A percentile compares a stretch with the other conserved stretches of the same genome.
Evolutionary conservation across 2,113 vertebrate species (phyloP).

Genomic region (Bubo bubo): DNA sequence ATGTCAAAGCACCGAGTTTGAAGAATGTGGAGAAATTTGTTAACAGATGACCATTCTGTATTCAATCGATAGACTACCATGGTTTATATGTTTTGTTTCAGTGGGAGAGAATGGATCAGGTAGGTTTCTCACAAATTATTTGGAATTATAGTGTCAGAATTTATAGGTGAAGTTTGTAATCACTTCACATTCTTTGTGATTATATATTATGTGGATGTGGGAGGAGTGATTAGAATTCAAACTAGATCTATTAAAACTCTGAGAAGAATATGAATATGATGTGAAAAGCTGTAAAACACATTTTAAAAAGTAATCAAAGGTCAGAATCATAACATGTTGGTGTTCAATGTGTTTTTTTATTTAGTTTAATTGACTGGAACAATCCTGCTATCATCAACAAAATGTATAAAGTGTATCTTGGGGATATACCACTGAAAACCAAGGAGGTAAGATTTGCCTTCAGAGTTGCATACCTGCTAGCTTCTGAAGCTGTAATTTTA

Average conservation of each 20-base stretch:
- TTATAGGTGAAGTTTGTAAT: background rate
- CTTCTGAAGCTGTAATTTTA: background rate
- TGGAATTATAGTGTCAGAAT: background rate
- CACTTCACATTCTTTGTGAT: background rate
- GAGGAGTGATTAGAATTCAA: background rate
- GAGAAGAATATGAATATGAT: background rate
- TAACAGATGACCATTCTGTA: background rate
- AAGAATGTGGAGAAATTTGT: background rate
- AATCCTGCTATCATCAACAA: conserved; percentile 94
- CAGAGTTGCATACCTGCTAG: background rate
- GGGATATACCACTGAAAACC: conserved; percentile 96
- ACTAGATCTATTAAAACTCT: background rate
- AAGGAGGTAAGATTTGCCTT: conserved; percentile 85
- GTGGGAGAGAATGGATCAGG: background rate
- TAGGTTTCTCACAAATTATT: background rate
- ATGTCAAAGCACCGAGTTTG: background rate
- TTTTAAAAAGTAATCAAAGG: background rate
- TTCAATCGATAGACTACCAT: fast-evolving
- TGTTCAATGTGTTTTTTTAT: conserved; percentile 16
- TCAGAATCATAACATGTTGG: background rate
- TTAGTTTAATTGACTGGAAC: conserved; percentile 97
- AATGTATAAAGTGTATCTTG: conserved; percentile 97
- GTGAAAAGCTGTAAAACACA: background rate
- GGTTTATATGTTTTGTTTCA: background rate
- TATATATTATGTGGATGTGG: background rate